Base-by-base conservation (phyloP, 2,113 vertebrate genomes). In the Rhegmatorhina hoffmannsi region DNA sequence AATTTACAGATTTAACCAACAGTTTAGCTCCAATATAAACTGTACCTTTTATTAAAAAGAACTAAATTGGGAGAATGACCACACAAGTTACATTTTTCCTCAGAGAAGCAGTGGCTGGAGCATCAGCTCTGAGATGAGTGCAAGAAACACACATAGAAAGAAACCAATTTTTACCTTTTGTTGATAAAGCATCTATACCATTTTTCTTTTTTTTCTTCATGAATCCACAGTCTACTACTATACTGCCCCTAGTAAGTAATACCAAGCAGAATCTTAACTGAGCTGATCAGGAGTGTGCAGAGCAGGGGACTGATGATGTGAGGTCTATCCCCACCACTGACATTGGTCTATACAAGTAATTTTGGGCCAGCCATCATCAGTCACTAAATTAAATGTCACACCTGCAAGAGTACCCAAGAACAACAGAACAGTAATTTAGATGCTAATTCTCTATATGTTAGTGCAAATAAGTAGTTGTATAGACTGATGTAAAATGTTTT, bases 21-120 rank as follows among this genome's bases (percentile, higher is more conserved):
- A 63, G 60, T 58, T 84, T 28, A 68, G 38, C 11, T 95, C 92
- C 89, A 96, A 94, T 8, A 75, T 68, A 94, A 96, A 88, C 67
- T 25, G 34, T 26, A 70, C 28, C 53, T 94, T 82, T 90, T 50
- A 89, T 75, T 92, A 75, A 80, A 93, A 86, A 75, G 17, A 20
- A 64, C 82, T 95, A 94, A 94, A 88, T 6, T 84, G 44, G 60
- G 67, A 91, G 55, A 92, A 91, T 68, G 79, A 88, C 79, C 91
- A 85, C 78, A 90, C 82, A 94, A 88, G 75, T 53, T 36, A 89
- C 16, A 13, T 75, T 84, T 73, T 80, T 94, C 47, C 9, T 14
- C 28, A 33, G 55, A 92, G 55, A 60, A 28, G 63, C 18, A 77
- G 75, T 15, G 29, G 52, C 34, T 85, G 80, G 20, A 83, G 26